Percentiles rank a stretch among this genome's conserved stretches.
Evolutionary conservation across 2,113 vertebrate genomes (phyloP).

Genomic region (Oreochromis aureus): DNA sequence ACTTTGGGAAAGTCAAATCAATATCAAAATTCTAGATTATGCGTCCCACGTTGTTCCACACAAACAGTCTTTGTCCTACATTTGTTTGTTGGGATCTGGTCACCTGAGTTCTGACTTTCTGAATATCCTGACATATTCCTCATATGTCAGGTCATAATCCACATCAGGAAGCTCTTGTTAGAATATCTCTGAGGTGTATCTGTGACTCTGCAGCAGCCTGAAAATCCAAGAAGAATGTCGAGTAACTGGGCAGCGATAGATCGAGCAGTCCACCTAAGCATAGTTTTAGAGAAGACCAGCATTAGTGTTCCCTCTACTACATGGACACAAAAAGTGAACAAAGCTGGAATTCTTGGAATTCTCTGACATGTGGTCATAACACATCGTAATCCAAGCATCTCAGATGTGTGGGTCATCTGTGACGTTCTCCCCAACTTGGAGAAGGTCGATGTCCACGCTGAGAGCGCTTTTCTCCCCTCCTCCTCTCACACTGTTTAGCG

Average conservation of each 20-base stretch:
- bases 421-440: neutral
- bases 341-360: neutral
- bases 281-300: neutral
- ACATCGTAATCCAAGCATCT: neutral
- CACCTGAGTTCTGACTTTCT: neutral
- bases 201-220: neutral
- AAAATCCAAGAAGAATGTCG: fast-evolving
- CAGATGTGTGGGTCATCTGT: neutral
- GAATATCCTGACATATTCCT: neutral
- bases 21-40: neutral
- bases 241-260: neutral
- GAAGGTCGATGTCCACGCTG: fast-evolving
- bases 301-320: neutral
- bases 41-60: neutral
- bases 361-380: neutral
- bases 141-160: neutral
- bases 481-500: neutral
- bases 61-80: neutral
- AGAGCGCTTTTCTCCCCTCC: neutral
- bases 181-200: neutral
- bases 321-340: fast-evolving
- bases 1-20: neutral
- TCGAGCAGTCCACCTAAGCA: neutral
- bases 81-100: neutral
- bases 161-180: fast-evolving